These are phyloP conservation scores for Scleropages formosus DNA, from an alignment of 2,797 vertebrate species.

Conservation along the genomic window DNA sequence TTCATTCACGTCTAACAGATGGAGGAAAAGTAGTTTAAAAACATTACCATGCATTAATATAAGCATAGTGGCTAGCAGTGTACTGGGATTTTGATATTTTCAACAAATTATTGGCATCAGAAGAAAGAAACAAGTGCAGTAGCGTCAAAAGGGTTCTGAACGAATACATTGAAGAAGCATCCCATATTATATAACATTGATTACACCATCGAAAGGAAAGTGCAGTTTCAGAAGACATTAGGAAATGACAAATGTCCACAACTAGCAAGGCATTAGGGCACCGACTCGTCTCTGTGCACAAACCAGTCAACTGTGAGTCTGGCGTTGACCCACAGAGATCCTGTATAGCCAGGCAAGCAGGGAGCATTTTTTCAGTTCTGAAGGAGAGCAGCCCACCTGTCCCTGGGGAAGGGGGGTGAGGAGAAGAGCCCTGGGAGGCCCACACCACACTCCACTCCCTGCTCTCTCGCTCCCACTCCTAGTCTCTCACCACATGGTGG, in stretches of 20 bases:
- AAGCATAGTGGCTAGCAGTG: not conserved
- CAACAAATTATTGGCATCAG: not conserved
- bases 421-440: slow-evolving; percentile 25
- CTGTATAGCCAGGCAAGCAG: slow-evolving; percentile 39
- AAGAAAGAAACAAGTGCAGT: slow-evolving; percentile 6
- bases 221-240: slow-evolving; percentile 2
- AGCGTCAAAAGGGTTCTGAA: slow-evolving; percentile 29
- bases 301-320: slow-evolving; percentile 12
- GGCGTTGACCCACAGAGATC: slow-evolving; percentile 32
- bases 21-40: not conserved
- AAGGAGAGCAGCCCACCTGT: slow-evolving; percentile 42
- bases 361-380: slow-evolving; percentile 19
- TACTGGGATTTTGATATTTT: slow-evolving; percentile 7
- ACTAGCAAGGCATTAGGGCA: not conserved
- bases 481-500: slow-evolving; percentile 66
- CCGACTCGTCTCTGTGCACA: not conserved
- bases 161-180: slow-evolving; percentile 52
- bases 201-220: slow-evolving; percentile 18
- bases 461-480: slow-evolving; percentile 36
- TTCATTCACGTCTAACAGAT: not conserved
- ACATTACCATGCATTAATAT: not conserved
- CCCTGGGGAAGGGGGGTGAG: slow-evolving; percentile 36
- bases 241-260: not conserved
- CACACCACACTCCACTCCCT: slow-evolving; percentile 17
- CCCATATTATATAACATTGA: not conserved